Evolutionary conservation across 2,113 vertebrate species (phyloP), one percentile per base, ranked within the genome.

Genomic region (Coreoperca whiteheadi): DNA sequence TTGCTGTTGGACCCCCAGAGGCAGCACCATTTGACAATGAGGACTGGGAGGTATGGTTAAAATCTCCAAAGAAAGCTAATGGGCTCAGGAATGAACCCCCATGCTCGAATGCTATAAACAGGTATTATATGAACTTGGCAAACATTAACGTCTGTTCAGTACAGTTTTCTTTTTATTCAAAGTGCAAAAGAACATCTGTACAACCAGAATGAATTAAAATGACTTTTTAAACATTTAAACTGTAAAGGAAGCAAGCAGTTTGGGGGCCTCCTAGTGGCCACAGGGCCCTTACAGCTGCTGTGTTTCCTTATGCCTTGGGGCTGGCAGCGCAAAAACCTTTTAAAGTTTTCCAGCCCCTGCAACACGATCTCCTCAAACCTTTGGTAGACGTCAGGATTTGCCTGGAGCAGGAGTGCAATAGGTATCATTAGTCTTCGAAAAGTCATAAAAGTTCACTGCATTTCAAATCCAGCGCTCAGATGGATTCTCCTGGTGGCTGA

Each of bases 361-460:
- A 73, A 87, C 53, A 72, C 1, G 37, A 90, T 81, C 77, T 82
- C 34, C 20, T 81, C 50, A 59, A 81, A 79, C 15, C 15, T 76
- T 66, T 48, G 34, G 15, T 10, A 28, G 3, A 63, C 11, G 23
- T 76, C 20, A 23, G 61, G 69, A 61, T 63, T 61, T 56, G 82
- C 86, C 87, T 66, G 32, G 20, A 83, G 85, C 78, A 57, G 8
- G 0, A 61, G 25, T 5, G 28, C 25, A 60, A 61, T 3, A 63
- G 5, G 18, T 12, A 82, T 6, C 14, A 50, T 79, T 43, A 68
- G 67, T 80, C 65, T 39, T 0, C 61, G 59, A 53, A 25, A 60
- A 60, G 67, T 79, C 51, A 70, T 30, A 30, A 20, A 81, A 50
- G 78, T 59, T 86, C 56, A 77, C 16, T 16, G 23, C 23, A n/a